Percentiles rank a stretch among this genome's conserved stretches.
Evolutionary conservation across 2,797 vertebrate genomes (phyloP).

Genomic region (Tapera naevia): DNA sequence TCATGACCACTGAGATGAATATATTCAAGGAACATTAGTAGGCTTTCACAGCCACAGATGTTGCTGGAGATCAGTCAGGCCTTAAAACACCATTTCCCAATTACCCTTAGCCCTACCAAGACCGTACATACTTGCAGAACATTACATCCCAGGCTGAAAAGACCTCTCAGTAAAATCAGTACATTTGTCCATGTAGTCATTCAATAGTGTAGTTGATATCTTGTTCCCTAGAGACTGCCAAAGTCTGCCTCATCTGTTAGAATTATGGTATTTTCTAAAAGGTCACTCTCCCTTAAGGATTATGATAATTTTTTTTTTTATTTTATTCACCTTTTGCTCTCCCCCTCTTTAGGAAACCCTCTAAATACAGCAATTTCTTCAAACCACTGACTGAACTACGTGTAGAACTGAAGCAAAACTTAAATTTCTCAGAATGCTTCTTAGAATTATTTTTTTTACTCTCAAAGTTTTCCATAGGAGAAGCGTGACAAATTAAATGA

Average conservation of each 20-base stretch:
- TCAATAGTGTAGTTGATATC: background rate
- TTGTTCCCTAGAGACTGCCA: background rate
- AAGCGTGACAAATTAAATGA: background rate
- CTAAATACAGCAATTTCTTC: background rate
- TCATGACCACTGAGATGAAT: background rate
- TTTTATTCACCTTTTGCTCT: background rate
- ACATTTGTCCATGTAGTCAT: background rate
- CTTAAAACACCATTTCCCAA: background rate
- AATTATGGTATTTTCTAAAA: slow-evolving; percentile 17
- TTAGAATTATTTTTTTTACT: background rate
- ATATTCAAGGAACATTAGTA: background rate
- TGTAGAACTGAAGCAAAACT: background rate
- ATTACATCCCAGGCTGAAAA: background rate
- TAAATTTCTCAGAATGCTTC: background rate
- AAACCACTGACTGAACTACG: background rate
- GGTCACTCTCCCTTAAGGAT: slow-evolving; percentile 32
- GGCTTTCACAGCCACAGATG: background rate
- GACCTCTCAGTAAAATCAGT: background rate
- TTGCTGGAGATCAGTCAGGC: background rate
- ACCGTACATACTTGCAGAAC: background rate
- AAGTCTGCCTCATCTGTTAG: slow-evolving; percentile 19
- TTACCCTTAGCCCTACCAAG: background rate
- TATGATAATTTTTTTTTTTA: slow-evolving; percentile 37
- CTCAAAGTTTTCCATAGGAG: background rate
- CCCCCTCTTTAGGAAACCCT: background rate